Base-by-base conservation (phyloP, 2,797 vertebrate species). In the Gymnopithys bicolor region DNA sequence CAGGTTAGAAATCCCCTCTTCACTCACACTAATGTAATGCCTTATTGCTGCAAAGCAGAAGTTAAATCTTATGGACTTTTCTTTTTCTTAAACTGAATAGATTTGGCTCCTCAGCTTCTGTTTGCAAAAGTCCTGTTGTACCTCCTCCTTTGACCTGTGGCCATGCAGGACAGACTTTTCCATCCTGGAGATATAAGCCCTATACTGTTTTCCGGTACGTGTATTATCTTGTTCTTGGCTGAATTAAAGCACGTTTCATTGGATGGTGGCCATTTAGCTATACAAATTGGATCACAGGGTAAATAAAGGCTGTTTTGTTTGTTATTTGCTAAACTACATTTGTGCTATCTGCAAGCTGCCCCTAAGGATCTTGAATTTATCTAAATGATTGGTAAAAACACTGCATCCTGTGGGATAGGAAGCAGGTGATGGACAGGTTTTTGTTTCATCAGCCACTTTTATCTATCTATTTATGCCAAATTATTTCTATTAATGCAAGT, bases 151-250 rank as follows among this genome's bases (percentile, higher is more conserved):
- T 25, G 13, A 82, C 39, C 80, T 48, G 19, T 91, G 66, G n/a
- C 69, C 2, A 0, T 7, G 39, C 16, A 66, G 76, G 69, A 80
- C 69, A 51, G 84, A 24, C 25, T 64, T 91, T 84, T 81, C 83
- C 86, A 74, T 43, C 28, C 78, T 2, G 1, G 55, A 76, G 70
- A 46, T 23, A 69, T 0, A n/a, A 81, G 41, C 59, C 25, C 56
- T 28, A 0, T 66, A 19, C 70, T 92, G 45, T 89, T 94, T 94
- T 83, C n/a, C 46, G 0, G 1, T 71, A 68, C 3, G 1, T 70
- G 75, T 77, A 32, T 90, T 89, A 92, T 94, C 92, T 94, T 77
- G 75, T 1, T 23, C 64, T 93, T 93, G 95, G 86, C 89, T 91
- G 92, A 81, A 77, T 80, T 77, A 80, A 82, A 87, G 77, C 77